These are phyloP conservation scores for Drymodes brunneopygia DNA, from an alignment of 2,113 vertebrate genomes.

Conservation along the genomic window DNA sequence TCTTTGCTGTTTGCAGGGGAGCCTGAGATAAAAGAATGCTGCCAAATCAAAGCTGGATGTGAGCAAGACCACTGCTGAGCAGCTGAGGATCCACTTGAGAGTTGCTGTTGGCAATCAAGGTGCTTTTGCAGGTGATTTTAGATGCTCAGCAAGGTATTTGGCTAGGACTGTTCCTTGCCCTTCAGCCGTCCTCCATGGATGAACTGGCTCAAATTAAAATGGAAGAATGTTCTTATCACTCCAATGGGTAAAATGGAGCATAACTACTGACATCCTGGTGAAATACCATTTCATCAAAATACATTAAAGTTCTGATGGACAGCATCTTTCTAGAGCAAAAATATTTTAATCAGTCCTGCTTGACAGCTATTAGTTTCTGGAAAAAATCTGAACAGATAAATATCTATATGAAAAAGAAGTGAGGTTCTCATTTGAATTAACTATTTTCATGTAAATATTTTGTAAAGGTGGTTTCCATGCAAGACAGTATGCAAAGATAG, in stretches of 20 bases:
- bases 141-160: background rate
- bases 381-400: background rate
- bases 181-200: background rate
- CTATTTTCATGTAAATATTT: background rate
- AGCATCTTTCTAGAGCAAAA: background rate
- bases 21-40: background rate
- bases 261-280: background rate
- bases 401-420: background rate
- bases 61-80: no score
- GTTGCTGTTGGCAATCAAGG: background rate
- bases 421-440: background rate
- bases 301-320: background rate
- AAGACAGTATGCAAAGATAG: background rate
- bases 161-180: background rate
- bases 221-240: background rate
- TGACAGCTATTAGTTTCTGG: background rate
- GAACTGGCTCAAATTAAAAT: background rate
- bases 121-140: background rate
- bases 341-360: background rate
- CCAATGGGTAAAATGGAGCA: fast-evolving
- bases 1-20: background rate
- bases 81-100: background rate
- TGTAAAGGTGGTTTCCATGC: background rate
- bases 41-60: background rate
- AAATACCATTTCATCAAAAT: background rate